Conservation (phyloP, 2,888 invertebrate genomes). For the Drosophila flavopinicola region DNA sequence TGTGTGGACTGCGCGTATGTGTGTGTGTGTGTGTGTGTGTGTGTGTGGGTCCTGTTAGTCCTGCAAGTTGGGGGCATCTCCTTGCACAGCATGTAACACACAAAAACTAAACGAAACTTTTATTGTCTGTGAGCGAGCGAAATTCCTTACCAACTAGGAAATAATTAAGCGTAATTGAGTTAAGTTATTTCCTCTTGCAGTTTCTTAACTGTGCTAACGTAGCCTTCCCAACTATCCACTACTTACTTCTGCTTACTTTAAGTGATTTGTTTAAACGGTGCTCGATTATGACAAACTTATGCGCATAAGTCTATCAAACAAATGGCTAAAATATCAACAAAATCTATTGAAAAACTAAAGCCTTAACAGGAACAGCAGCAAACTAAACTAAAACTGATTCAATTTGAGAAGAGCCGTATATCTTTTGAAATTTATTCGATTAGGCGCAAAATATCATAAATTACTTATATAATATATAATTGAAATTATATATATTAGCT, state of each 20-base stretch:
- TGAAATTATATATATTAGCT: too few species aligned
- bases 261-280: constrained; percentile 49
- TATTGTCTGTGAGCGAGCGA: constrained; percentile 71
- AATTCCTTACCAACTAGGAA: constrained; percentile 78
- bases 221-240: constrained; percentile 16
- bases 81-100: constrained; percentile 45
- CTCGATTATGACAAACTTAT: constrained; percentile 6
- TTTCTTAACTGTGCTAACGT: constrained; percentile 41
- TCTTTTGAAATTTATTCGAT: too few species aligned
- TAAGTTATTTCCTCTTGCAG: constrained; percentile 76
- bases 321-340: too few species aligned
- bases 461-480: too few species aligned
- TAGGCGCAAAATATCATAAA: too few species aligned
- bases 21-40: too few species aligned
- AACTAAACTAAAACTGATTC: too few species aligned
- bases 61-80: constrained; percentile 19
- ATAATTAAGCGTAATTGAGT: constrained; percentile 81
- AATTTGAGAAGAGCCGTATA: too few species aligned
- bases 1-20: too few species aligned
- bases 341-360: too few species aligned
- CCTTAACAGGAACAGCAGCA: too few species aligned
- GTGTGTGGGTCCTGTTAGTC: constrained; percentile 10
- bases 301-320: too few species aligned
- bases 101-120: constrained; percentile 73
- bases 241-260: constrained; percentile 35